Percentiles rank a stretch among this genome's conserved stretches.
These are phyloP conservation scores for Etheostoma cragini DNA, from an alignment of 2,113 vertebrate genomes.

Conservation along the genomic window DNA sequence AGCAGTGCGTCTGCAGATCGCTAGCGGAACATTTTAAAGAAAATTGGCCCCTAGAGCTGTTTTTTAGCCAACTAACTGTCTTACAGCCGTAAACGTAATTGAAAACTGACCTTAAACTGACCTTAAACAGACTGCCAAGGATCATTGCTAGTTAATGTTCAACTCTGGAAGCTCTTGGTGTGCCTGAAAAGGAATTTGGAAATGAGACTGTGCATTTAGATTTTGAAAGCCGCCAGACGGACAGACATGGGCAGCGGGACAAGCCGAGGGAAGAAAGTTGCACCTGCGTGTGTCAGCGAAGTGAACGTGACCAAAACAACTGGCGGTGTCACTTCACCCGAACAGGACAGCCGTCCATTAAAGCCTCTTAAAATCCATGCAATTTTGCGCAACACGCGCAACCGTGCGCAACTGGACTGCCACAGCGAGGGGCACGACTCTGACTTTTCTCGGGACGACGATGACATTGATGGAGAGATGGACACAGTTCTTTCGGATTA, in stretches of 20 bases:
- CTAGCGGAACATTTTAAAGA: background rate
- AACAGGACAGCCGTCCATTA: conserved; percentile 40
- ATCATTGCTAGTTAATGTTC: conserved; percentile 53
- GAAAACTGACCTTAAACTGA: conserved; percentile 40
- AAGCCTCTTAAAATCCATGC: conserved; percentile 46
- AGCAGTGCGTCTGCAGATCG: background rate
- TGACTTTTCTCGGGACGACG: conserved; percentile 65
- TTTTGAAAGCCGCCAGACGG: background rate
- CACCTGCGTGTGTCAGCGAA: conserved; percentile 74
- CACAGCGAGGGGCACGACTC: conserved; percentile 73
- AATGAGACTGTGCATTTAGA: conserved; percentile 20
- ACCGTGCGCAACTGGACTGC: conserved; percentile 54
- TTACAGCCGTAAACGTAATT: conserved; percentile 13
- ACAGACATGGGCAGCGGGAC: conserved; percentile 79
- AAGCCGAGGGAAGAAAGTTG: conserved; percentile 81
- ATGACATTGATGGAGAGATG: conserved; percentile 59
- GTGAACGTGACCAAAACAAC: conserved; percentile 34
- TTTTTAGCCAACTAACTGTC: conserved; percentile 12
- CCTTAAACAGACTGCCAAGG: conserved; percentile 28
- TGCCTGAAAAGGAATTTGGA: conserved; percentile 14
- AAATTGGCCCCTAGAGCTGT: background rate
- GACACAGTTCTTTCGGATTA: conserved; percentile 58
- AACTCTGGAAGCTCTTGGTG: conserved; percentile 22
- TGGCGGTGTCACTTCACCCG: conserved; percentile 7
- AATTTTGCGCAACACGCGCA: conserved; percentile 52